These are phyloP conservation scores for Venustaconcha ellipsiformis DNA, from an alignment of 1,140 invertebrate genomes.

Conservation along the genomic window DNA sequence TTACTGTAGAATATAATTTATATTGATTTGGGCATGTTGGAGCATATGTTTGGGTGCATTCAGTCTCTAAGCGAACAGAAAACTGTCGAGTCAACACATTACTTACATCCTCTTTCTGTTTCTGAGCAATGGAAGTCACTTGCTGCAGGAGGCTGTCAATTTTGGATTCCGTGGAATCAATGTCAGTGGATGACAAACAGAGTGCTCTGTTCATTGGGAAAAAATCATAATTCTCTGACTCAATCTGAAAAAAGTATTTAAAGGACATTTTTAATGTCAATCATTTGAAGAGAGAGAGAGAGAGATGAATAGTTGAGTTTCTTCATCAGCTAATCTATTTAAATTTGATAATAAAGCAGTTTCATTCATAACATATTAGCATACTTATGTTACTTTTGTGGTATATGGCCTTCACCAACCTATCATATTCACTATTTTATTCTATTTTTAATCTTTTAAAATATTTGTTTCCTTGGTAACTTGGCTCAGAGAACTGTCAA, in stretches of 20 bases:
- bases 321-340: too few species aligned
- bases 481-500: too few species aligned
- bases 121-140: constrained; percentile 62
- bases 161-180: constrained; percentile 64
- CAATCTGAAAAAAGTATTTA: constrained; percentile 48
- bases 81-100: neutral
- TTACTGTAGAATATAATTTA: neutral
- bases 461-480: too few species aligned
- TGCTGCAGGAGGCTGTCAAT: constrained; percentile 64
- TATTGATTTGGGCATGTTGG: neutral
- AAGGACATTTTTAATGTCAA: too few species aligned
- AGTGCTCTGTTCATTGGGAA: constrained; percentile 68
- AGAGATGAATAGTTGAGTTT: too few species aligned
- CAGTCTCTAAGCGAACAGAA: neutral
- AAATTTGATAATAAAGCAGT: too few species aligned
- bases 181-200: constrained; percentile 60
- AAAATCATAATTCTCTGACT: constrained; percentile 66
- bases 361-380: too few species aligned
- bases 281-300: too few species aligned
- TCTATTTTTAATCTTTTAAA: too few species aligned
- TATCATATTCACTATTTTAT: too few species aligned
- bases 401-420: too few species aligned
- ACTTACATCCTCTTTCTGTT: constrained; percentile 65
- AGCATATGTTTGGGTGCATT: neutral
- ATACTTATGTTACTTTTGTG: too few species aligned